These are phyloP conservation scores for Xyrichtys novacula DNA, from an alignment of 2,797 vertebrate species.

Conservation along the genomic window DNA sequence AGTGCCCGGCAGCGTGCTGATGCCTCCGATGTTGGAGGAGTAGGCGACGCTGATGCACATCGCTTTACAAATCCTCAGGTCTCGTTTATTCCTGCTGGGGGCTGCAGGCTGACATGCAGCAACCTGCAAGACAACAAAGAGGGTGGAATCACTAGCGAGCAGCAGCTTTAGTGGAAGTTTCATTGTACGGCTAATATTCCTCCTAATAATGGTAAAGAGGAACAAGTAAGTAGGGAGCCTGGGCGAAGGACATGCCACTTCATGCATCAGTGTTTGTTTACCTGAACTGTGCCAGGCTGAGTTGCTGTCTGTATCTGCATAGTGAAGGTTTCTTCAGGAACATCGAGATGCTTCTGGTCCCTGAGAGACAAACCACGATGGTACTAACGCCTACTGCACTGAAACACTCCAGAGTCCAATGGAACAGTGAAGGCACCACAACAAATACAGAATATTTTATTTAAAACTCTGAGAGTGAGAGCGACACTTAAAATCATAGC, in stretches of 20 bases:
- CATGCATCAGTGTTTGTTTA: conserved; percentile 11
- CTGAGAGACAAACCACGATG: conserved; percentile 13
- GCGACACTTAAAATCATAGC: neutral
- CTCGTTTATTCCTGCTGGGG: neutral
- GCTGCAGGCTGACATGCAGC: neutral
- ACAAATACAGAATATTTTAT: too few species aligned
- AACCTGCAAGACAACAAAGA: conserved; percentile 15
- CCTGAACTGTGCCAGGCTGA: conserved; percentile 25
- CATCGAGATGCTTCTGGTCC: conserved; percentile 36
- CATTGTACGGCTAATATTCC: too few species aligned
- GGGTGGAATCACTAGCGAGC: neutral
- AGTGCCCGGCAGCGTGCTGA: conserved; percentile 92
- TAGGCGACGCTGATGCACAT: conserved; percentile 92
- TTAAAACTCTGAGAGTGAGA: too few species aligned
- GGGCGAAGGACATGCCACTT: too few species aligned
- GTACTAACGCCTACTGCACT: neutral
- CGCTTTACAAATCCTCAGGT: conserved; percentile 88
- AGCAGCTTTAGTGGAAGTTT: neutral
- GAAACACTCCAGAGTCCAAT: rapidly evolving
- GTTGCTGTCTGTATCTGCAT: conserved; percentile 29
- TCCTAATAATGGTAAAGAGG: too few species aligned
- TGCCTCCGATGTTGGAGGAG: conserved; percentile 91
- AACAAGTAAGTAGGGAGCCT: too few species aligned
- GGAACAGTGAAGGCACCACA: neutral
- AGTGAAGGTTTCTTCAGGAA: conserved; percentile 18